Evolutionary conservation across 2,113 vertebrate genomes (phyloP).

Genomic region (Actenoides hombroni): DNA sequence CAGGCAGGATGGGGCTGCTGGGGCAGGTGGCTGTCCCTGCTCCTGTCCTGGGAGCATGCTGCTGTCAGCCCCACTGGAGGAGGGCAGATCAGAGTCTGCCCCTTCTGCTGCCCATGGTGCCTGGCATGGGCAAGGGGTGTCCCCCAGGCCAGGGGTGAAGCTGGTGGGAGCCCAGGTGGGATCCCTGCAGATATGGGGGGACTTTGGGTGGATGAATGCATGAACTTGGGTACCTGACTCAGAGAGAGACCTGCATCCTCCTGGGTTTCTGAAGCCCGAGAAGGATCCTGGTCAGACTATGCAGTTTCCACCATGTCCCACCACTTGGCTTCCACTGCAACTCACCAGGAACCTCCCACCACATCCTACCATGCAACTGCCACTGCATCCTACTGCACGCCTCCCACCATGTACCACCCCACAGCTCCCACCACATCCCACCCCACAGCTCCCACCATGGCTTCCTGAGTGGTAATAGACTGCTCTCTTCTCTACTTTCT

Average conservation of each 20-base stretch:
- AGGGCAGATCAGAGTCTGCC: neutral
- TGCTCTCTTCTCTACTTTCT: neutral
- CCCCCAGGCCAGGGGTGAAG: neutral
- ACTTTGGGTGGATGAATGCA: neutral
- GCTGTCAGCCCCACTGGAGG: neutral
- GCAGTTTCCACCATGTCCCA: neutral
- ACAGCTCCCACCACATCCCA: neutral
- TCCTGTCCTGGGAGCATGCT: neutral
- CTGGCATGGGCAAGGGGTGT: neutral
- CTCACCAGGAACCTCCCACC: neutral
- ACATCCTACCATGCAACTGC: neutral
- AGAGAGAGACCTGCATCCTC: neutral
- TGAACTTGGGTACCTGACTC: neutral
- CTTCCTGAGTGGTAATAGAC: neutral
- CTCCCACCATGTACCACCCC: accelerated
- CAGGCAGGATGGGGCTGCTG: neutral
- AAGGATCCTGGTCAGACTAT: neutral
- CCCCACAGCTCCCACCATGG: accelerated
- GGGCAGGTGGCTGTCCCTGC: neutral
- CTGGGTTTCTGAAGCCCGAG: neutral
- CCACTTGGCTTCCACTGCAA: neutral
- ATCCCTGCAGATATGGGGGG: too few relatives aligned
- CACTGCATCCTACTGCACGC: accelerated
- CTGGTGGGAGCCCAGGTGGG: neutral
- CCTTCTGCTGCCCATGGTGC: neutral